Evolutionary conservation across 2,113 vertebrate species (phyloP).

Genomic region (Callipepla squamata): DNA sequence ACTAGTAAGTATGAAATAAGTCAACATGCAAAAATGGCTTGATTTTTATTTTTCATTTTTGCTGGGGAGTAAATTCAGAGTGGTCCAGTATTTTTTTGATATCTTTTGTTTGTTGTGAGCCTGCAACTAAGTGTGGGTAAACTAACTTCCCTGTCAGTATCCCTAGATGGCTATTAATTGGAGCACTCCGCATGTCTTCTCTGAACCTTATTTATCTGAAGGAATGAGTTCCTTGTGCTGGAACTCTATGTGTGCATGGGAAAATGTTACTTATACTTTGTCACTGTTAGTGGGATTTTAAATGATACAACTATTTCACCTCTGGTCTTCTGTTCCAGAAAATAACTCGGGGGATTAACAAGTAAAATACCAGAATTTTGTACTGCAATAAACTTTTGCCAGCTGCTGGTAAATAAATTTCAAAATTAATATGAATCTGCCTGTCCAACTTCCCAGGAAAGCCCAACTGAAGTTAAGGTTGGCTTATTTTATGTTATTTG

Average conservation of each 20-base stretch:
- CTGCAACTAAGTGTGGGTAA: background rate
- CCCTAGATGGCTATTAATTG: background rate
- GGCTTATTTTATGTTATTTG: background rate
- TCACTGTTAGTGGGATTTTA: background rate
- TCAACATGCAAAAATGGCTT: background rate
- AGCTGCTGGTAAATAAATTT: background rate
- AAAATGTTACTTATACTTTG: background rate
- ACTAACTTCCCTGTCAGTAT: background rate
- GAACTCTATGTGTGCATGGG: background rate
- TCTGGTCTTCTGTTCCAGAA: background rate
- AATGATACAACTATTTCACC: background rate
- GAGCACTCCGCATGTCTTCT: background rate
- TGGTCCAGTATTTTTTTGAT: background rate
- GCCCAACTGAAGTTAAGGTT: background rate
- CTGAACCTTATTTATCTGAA: background rate
- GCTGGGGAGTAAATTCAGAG: background rate
- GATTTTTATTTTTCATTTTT: background rate
- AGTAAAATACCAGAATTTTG: background rate
- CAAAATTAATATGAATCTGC: background rate
- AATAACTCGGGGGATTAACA: background rate
- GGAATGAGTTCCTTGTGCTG: background rate
- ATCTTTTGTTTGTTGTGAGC: background rate
- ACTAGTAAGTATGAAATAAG: background rate
- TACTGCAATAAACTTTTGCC: background rate
- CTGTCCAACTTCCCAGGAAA: accelerated